Conservation (phyloP, 2,797 vertebrate genomes). For the Lacerta agilis region DNA sequence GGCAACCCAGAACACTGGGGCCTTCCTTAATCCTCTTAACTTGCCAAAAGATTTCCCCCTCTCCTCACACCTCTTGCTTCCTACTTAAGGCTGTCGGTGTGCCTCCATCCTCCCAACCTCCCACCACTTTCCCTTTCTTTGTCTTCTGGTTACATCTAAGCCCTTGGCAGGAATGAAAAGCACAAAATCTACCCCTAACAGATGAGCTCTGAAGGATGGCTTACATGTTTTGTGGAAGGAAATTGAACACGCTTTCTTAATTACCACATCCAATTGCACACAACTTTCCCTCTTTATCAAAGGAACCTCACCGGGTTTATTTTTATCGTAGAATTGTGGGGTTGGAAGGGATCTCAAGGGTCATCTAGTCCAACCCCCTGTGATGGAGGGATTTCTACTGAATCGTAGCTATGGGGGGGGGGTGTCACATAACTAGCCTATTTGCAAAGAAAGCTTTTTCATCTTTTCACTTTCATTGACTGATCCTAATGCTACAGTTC, state of each 20-base stretch:
- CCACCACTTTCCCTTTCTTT: slow-evolving; percentile 1
- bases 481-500: neutral
- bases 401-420: too few relatives aligned
- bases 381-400: too few relatives aligned
- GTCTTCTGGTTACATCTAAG: slow-evolving; percentile 74
- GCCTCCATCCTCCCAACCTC: slow-evolving; percentile 11
- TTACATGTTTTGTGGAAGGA: slow-evolving; percentile 56
- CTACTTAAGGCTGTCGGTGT: slow-evolving; percentile 51
- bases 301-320: neutral
- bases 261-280: slow-evolving; percentile 57
- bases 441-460: too few relatives aligned
- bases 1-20: slow-evolving; percentile 42
- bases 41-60: slow-evolving; percentile 47
- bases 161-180: slow-evolving; percentile 16
- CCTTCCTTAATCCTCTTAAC: slow-evolving; percentile 66
- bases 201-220: slow-evolving; percentile 52
- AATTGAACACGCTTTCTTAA: slow-evolving; percentile 64
- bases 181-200: slow-evolving; percentile 40
- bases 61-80: slow-evolving; percentile 65
- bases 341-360: too few relatives aligned
- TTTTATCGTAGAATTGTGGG: too few relatives aligned
- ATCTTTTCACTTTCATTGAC: neutral
- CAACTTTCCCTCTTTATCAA: neutral
- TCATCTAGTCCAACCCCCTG: too few relatives aligned
- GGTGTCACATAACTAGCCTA: too few relatives aligned